Percentiles rank a stretch among this genome's conserved stretches.
These are phyloP conservation scores for Andrena hattorfiana DNA, from an alignment of 2,888 invertebrate species.

Conservation along the genomic window DNA sequence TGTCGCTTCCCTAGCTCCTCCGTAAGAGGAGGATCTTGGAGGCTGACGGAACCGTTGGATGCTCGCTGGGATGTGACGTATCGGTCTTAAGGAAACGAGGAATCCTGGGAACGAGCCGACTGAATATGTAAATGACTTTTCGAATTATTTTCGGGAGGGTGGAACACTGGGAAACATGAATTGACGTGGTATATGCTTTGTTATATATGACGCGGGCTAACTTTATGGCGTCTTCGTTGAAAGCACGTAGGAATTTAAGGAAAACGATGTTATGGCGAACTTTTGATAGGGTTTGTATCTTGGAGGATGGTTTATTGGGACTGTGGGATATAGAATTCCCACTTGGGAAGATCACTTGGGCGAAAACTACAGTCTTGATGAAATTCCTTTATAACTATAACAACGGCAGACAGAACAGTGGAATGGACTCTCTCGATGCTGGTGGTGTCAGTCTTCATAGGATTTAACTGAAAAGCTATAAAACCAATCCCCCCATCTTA, in stretches of 20 bases:
- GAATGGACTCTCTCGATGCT: not conserved
- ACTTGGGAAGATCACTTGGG: not conserved
- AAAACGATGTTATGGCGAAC: not conserved
- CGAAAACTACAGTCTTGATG: not conserved
- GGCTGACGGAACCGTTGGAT: conserved; percentile 44
- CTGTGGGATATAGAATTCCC: not conserved
- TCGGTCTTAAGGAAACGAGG: conserved; percentile 50
- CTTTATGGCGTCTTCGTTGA: not conserved
- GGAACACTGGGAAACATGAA: not conserved
- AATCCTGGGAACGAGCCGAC: conserved; percentile 45
- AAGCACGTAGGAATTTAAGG: not conserved
- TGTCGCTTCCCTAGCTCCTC: conserved; percentile 32
- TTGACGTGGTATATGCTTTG: not conserved
- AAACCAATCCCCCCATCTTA: conserved; percentile 20
- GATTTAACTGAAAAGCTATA: conserved; percentile 15
- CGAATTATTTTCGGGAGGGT: conserved; percentile 7
- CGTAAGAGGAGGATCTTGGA: conserved; percentile 31
- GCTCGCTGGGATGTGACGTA: conserved; percentile 65
- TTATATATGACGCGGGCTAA: not conserved
- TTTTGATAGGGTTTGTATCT: not conserved
- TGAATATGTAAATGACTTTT: conserved; percentile 36
- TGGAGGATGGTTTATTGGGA: not conserved
- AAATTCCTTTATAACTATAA: not conserved
- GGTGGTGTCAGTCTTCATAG: conserved; percentile 18
- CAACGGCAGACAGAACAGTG: not conserved